phyloP scores from a whole-genome alignment of 2,113 vertebrate genomes.

The Dasyurus viverrinus region DNA sequence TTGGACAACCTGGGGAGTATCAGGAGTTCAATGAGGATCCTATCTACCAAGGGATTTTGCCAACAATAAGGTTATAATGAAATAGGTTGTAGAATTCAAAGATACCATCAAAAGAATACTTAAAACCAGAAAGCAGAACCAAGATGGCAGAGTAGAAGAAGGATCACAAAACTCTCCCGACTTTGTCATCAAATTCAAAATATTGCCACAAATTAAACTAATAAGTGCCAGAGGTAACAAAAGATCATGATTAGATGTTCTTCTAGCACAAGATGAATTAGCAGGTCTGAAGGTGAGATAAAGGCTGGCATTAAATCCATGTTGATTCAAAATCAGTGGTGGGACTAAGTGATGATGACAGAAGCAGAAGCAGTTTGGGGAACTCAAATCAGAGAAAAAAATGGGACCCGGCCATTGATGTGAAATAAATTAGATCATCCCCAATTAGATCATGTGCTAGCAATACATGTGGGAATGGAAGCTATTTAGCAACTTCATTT shows the following conservation, averaged over 20 bases:
- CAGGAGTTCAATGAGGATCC: neutral
- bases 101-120: neutral
- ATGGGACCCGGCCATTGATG: neutral
- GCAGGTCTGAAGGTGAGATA: neutral
- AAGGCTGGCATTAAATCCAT: fast-evolving
- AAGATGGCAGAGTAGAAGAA: neutral
- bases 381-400: neutral
- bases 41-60: neutral
- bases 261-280: neutral
- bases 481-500: neutral
- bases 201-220: neutral
- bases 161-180: neutral
- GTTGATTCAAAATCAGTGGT: neutral
- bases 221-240: neutral
- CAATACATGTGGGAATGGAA: neutral
- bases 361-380: neutral
- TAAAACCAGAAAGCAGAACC: neutral
- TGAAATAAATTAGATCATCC: neutral
- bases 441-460: neutral
- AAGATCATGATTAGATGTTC: neutral
- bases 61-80: neutral
- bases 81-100: neutral
- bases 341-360: neutral
- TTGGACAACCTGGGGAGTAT: neutral
- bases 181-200: neutral